A percentile compares a stretch with the other conserved stretches of the same genome.
Evolutionary conservation across 2,797 vertebrate genomes (phyloP).

Genomic region (Macropus fuliginosus): DNA sequence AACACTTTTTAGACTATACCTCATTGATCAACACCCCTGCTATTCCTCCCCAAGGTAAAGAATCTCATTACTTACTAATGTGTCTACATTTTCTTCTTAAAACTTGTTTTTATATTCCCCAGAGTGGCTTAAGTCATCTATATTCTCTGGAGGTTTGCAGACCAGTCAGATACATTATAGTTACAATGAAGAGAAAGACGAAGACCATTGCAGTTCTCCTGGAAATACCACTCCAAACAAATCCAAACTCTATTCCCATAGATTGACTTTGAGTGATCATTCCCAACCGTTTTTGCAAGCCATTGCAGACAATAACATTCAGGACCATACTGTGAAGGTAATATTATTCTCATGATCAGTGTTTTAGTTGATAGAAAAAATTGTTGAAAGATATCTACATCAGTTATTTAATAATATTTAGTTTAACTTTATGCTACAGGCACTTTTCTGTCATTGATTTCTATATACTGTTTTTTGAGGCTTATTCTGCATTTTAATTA

Average conservation of each 20-base stretch:
- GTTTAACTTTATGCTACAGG: not conserved
- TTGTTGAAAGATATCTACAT: too few relatives aligned
- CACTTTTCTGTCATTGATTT: not conserved
- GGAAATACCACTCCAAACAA: slow-evolving; percentile 94
- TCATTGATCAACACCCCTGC: not conserved
- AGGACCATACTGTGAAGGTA: slow-evolving; percentile 99
- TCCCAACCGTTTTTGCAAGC: slow-evolving; percentile 98
- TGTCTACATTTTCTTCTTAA: not conserved
- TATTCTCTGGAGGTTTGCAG: slow-evolving; percentile 98
- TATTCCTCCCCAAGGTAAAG: not conserved
- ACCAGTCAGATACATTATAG: slow-evolving; percentile 99
- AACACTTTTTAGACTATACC: not conserved
- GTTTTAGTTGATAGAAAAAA: not conserved
- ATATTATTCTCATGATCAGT: not conserved
- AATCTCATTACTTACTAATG: not conserved
- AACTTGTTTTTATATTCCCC: slow-evolving; percentile 32
- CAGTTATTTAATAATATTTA: not conserved
- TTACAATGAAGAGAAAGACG: slow-evolving; percentile 99
- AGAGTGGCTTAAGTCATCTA: slow-evolving; percentile 98
- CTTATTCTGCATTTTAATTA: not conserved
- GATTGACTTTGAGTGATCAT: slow-evolving; percentile 93
- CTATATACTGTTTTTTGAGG: too few relatives aligned
- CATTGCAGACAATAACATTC: slow-evolving; percentile 96
- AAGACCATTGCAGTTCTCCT: slow-evolving; percentile 97
- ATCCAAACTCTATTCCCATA: slow-evolving; percentile 91